Evolutionary conservation across 2,797 vertebrate genomes (phyloP).

Genomic region (Denticeps clupeoides): DNA sequence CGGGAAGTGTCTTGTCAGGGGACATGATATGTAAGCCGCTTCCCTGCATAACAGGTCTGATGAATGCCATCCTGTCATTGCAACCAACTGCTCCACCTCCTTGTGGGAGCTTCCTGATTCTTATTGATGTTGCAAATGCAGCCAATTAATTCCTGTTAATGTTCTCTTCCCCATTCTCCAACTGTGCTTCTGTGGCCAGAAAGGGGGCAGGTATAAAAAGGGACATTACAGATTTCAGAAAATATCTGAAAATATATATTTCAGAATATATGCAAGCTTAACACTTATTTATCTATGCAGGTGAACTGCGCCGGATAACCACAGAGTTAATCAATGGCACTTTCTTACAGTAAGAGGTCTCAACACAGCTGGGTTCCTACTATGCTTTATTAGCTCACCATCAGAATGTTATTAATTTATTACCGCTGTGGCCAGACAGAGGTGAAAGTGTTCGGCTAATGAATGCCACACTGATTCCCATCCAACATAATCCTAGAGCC

Average conservation of each 20-base stretch:
- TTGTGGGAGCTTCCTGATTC: conserved; percentile 28
- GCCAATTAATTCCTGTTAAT: conserved; percentile 32
- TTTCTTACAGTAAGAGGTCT: background rate
- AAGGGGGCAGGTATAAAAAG: background rate
- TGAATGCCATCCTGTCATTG: conserved; percentile 47
- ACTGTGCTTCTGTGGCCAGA: conserved; percentile 5
- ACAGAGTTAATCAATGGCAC: background rate
- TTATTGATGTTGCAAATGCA: conserved; percentile 38
- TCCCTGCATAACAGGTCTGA: conserved; percentile 40
- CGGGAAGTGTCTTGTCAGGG: conserved; percentile 6
- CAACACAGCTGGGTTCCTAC: conserved; percentile 9
- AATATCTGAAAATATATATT: no score
- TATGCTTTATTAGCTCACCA: conserved; percentile 30
- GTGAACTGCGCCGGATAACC: background rate
- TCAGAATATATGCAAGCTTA: background rate
- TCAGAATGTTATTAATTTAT: conserved; percentile 33
- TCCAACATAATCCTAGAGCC: no score
- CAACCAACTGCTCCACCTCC: conserved; percentile 47
- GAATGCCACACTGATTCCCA: no score
- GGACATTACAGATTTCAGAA: no score
- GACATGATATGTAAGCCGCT: background rate
- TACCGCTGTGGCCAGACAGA: conserved; percentile 14
- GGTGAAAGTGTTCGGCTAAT: conserved; percentile 45
- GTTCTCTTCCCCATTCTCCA: conserved; percentile 8
- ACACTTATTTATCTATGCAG: background rate